A percentile compares a stretch with the other conserved stretches of the same genome.
These are phyloP conservation scores for Phyllotreta cruciferae DNA, from an alignment of 2,888 invertebrate species.

Conservation along the genomic window DNA sequence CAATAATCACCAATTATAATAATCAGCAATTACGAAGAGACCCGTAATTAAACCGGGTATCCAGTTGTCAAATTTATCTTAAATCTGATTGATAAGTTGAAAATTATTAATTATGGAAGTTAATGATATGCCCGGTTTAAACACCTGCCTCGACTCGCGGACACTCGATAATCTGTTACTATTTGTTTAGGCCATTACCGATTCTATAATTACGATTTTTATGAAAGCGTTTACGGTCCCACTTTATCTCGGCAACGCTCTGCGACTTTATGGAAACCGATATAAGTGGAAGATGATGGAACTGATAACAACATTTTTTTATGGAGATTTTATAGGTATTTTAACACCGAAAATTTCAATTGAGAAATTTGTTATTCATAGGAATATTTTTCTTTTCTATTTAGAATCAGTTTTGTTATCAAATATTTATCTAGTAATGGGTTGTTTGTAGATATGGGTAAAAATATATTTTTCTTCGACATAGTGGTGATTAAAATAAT, in stretches of 20 bases:
- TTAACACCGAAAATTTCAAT: too few species aligned
- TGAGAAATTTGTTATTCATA: too few species aligned
- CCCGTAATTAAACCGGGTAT: slow-evolving; percentile 32
- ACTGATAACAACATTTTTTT: too few species aligned
- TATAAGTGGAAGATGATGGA: too few species aligned
- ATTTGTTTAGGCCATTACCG: slow-evolving; percentile 23
- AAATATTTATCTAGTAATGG: too few species aligned
- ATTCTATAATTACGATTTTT: slow-evolving; percentile 15
- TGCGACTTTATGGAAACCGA: too few species aligned
- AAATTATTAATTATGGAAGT: slow-evolving; percentile 35
- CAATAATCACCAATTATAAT: slow-evolving; percentile 33
- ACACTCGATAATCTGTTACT: slow-evolving; percentile 21
- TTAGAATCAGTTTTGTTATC: too few species aligned
- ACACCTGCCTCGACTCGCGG: slow-evolving; percentile 31
- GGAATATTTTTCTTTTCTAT: too few species aligned
- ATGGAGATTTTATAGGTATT: too few species aligned
- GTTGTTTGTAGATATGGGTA: too few species aligned
- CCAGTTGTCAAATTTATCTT: slow-evolving; percentile 33
- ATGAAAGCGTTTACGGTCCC: slow-evolving; percentile 8
- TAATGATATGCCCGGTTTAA: slow-evolving; percentile 30
- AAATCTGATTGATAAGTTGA: slow-evolving; percentile 35
- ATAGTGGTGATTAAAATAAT: too few species aligned
- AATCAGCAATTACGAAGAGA: slow-evolving; percentile 31
- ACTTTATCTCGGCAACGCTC: not conserved
- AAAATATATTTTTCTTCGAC: too few species aligned